Base-by-base conservation (phyloP, 2,113 vertebrate genomes). In the Mola mola region DNA sequence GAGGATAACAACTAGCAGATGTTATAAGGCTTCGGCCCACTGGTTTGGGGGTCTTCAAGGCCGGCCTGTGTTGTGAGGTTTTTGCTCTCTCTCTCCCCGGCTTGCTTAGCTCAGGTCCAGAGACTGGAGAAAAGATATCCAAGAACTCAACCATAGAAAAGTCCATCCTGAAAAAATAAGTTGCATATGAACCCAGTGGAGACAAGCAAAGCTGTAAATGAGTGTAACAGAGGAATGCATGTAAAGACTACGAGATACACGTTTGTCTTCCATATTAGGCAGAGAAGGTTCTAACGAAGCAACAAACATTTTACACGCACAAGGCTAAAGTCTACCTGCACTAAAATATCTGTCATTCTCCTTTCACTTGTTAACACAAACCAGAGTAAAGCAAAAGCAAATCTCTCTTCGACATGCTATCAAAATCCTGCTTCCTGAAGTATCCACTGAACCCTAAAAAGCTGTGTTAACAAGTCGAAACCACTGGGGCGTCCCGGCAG, bases 141-240 rank as follows among this genome's bases (percentile, higher is more conserved):
- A 96, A 79, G 78, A 97, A 81, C 53, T 96, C 93, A 47, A 92
- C 84, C 49, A 95, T 74, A 67, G 93, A 94, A 2, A 93, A 77
- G 68, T 96, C 89, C 0, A 91, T 92, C 80, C 97, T 98, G 52
- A 53, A 44, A 51, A 44, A 8, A 64, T 1, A 37, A 40, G 5
- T 58, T 49, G 20, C 20, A 51, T 19, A 41, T 15, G 53, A 61
- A 66, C 40, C 47, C 42, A 79, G 9, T 15, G 15, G 40, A 16
- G 12, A 22, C 26, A 68, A 40, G 22, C 25, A 29, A 16, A 10
- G 38, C 28, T 31, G 16, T 42, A 59, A 78, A 81, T 60, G 36
- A 69, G 36, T 40, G 29, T 40, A 64, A 42, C 47, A 48, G 17
- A 70, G 41, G 41, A 66, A 63, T 9, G 10, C 58, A 75, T 46